These are phyloP conservation scores for Semicossyphus pulcher DNA, from an alignment of 2,113 vertebrate genomes.

Conservation along the genomic window DNA sequence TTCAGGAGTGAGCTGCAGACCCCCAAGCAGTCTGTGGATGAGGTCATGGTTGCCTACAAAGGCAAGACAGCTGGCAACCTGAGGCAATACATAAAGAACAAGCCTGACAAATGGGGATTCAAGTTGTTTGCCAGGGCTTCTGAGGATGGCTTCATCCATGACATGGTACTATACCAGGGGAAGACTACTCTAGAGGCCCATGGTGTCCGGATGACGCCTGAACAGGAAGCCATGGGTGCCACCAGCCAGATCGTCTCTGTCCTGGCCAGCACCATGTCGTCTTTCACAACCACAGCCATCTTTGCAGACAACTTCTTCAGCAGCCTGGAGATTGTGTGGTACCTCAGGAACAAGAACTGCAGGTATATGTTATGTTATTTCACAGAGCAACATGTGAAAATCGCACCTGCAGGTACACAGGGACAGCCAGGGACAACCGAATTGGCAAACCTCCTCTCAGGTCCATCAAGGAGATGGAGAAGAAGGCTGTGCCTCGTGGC, in stretches of 20 bases:
- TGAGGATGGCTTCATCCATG: conserved; percentile 32
- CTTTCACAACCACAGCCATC: conserved; percentile 1
- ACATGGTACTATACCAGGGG: conserved; percentile 19
- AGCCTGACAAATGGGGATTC: conserved; percentile 20
- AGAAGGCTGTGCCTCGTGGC: not conserved
- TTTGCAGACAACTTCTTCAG: conserved; percentile 8
- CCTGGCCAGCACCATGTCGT: not conserved
- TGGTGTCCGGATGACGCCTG: not conserved
- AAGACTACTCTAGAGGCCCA: conserved; percentile 3
- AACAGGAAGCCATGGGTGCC: not conserved
- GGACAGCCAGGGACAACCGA: conserved; percentile 1
- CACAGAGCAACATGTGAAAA: no score
- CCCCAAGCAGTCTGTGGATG: conserved; percentile 16
- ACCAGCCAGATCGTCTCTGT: conserved; percentile 3
- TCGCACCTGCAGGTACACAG: conserved; percentile 8
- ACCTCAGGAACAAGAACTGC: not conserved
- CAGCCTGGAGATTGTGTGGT: not conserved
- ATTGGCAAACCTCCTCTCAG: not conserved
- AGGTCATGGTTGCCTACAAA: conserved; percentile 26
- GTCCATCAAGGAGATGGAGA: conserved; percentile 24
- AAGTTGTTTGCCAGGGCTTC: conserved; percentile 27
- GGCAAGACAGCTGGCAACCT: conserved; percentile 21
- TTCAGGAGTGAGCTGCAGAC: conserved; percentile 11
- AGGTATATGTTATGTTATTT: no score
- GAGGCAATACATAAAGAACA: conserved; percentile 15